A percentile compares a stretch with the other conserved stretches of the same genome.
phyloP scores from a whole-genome alignment of 1,140 invertebrate species.

The Aphidius gifuensis region DNA sequence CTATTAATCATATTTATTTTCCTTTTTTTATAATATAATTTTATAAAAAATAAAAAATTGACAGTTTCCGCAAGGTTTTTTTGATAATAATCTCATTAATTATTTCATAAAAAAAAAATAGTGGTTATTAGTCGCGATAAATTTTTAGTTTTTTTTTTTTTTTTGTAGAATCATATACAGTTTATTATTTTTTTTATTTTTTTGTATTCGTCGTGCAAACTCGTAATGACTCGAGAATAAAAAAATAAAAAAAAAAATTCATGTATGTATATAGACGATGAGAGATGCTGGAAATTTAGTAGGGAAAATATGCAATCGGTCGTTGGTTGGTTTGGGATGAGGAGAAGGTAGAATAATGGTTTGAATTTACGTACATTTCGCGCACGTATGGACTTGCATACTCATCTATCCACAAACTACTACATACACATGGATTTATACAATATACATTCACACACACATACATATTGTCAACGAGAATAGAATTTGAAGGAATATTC shows the following conservation, averaged over 20 bases:
- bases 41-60: no score
- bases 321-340: neutral
- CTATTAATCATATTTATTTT: no score
- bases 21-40: no score
- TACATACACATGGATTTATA: neutral
- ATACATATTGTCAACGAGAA: constrained; percentile 11
- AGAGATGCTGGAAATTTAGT: neutral
- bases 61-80: no score
- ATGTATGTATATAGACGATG: neutral
- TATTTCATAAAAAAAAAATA: neutral
- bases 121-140: neutral
- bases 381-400: neutral
- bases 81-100: no score
- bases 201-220: constrained; percentile 21
- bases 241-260: neutral
- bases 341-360: constrained; percentile 7
- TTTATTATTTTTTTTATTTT: neutral
- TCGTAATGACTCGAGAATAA: constrained; percentile 19
- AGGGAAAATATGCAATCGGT: no score
- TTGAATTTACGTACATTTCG: neutral
- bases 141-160: constrained; percentile 6
- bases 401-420: no score
- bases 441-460: neutral
- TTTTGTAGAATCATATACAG: constrained; percentile 8
- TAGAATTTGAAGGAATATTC: constrained; percentile 4